phyloP scores from a whole-genome alignment of 2,113 vertebrate species.

The Calidris pugnax region DNA sequence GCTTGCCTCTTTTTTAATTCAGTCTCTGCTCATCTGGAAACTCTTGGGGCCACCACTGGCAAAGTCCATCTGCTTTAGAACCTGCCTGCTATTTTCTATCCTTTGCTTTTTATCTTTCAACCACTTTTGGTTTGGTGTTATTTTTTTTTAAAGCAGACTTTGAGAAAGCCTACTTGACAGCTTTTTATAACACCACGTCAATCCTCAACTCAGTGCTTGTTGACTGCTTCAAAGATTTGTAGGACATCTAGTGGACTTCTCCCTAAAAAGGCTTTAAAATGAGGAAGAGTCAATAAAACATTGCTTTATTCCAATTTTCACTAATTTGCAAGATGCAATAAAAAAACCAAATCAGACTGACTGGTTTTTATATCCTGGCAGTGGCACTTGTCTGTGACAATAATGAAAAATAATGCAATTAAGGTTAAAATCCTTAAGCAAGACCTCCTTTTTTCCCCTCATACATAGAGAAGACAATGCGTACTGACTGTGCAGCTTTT shows the following conservation, averaged over 20 bases:
- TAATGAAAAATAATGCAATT: not conserved
- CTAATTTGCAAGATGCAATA: not conserved
- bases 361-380: not conserved
- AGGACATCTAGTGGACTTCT: not conserved
- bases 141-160: not conserved
- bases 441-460: not conserved
- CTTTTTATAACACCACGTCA: not conserved
- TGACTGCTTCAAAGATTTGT: not conserved
- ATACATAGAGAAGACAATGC: not conserved
- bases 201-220: not conserved
- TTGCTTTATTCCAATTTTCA: not conserved
- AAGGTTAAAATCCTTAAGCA: not conserved
- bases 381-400: too few species aligned
- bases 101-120: not conserved
- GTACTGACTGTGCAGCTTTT: not conserved
- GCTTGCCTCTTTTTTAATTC: not conserved
- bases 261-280: not conserved
- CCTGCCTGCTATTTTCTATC: not conserved
- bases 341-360: not conserved
- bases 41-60: not conserved
- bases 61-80: not conserved
- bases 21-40: not conserved
- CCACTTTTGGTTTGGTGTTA: too few species aligned
- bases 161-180: not conserved
- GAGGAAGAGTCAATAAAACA: not conserved